A percentile compares a stretch with the other conserved stretches of the same genome.
phyloP scores from a whole-genome alignment of 1,140 invertebrate genomes.

The Orius insidiosus region DNA sequence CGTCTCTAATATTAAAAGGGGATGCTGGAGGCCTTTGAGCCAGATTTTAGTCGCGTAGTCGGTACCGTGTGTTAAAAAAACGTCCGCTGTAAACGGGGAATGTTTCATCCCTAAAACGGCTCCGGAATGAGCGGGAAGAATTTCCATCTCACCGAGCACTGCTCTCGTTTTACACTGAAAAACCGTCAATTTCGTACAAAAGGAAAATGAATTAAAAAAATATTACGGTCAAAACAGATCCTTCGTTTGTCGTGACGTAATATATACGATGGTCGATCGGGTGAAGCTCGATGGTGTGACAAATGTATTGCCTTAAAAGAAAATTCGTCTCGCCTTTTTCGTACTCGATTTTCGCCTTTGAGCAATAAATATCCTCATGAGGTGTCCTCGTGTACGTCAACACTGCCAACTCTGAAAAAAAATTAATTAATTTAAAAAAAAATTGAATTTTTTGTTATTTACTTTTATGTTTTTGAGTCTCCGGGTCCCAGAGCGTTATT shows the following conservation, averaged over 20 bases:
- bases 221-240: background rate
- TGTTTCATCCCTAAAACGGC: conserved; percentile 1
- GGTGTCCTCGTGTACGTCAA: background rate
- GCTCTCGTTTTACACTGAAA: background rate
- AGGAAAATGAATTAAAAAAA: too few species aligned
- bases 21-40: background rate
- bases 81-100: background rate
- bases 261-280: background rate
- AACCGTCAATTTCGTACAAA: too few species aligned
- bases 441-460: background rate
- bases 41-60: background rate
- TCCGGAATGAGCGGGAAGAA: background rate
- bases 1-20: too few species aligned
- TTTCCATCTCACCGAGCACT: background rate
- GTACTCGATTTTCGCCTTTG: background rate
- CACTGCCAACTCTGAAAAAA: background rate
- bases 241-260: background rate
- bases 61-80: background rate
- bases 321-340: background rate
- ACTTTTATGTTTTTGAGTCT: background rate
- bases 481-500: background rate
- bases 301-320: background rate
- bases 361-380: background rate
- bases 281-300: background rate
- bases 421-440: background rate